Base-by-base conservation (phyloP, 92 coral and sea anemone species). In the Palythoa heliodiscus region DNA sequence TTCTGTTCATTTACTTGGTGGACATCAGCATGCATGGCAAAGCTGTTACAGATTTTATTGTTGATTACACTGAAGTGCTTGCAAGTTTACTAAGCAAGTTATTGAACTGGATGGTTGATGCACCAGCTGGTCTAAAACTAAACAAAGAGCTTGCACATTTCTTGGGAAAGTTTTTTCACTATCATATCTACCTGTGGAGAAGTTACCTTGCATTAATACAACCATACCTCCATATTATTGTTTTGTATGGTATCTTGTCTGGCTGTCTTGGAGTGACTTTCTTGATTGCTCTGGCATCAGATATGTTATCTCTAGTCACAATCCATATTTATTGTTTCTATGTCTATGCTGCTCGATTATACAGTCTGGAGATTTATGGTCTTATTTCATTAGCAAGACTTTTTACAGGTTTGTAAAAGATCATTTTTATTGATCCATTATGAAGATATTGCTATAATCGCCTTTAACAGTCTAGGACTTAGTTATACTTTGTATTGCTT, bases 261-360 rank as follows among this genome's bases (percentile, higher is more conserved):
- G 98, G 99, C 11, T 91, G 95, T 55, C 83, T 94, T 20, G 99
- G 99, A 24, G 48, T 93, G 67, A 94, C 99, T 11, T 97, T 97
- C 78, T 70, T 94, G 86, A 55, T 97, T 55, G 87, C 98, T 0
- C 69, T 97, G 83, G 92, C 91, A 63, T 95, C 97, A 5, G 99
- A 97, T 75, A 89, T 97, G 66, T 64, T 94, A 77, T 94, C 98
- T 2, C 85, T 94, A 11, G 86, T 97, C 12, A 97, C 98, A 0
- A 89, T 95, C 10, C 98, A 97, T 39, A 95, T 97, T 72, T 95
- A 97, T 90, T 97, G 98, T 72, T 97, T 97, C 86, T 97, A 97
- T 72, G 98, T 94, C 82, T 97, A 97, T 91, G 99, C 99, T 53
- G 98, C 99, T 19, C 89, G 97, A 63, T 88, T 97, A 68, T 97